Conservation (phyloP, 2,113 vertebrate species). For the Nycticorax nycticorax region DNA sequence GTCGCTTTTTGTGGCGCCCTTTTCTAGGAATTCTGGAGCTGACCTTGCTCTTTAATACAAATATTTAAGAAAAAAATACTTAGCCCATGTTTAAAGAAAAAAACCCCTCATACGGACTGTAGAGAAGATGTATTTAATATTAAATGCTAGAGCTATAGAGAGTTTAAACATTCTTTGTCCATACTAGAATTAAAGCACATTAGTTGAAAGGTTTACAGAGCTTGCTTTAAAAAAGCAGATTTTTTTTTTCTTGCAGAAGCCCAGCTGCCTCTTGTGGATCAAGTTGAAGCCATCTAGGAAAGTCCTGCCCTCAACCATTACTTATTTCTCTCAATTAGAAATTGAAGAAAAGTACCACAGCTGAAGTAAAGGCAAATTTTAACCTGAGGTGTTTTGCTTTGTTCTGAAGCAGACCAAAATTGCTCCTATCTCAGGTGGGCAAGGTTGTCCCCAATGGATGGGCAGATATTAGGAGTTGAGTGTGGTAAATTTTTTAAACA, state of each 20-base stretch:
- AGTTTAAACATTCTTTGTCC: background rate
- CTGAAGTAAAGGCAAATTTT: background rate
- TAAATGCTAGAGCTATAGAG: background rate
- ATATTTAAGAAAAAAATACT: background rate
- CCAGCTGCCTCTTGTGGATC: background rate
- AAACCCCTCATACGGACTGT: background rate
- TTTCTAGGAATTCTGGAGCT: background rate
- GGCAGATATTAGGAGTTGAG: background rate
- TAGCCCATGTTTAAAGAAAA: background rate
- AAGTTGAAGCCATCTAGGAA: background rate
- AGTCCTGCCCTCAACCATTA: background rate
- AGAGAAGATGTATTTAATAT: background rate
- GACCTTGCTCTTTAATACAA: background rate
- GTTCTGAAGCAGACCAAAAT: background rate
- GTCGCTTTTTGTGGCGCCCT: background rate
- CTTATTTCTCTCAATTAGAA: background rate
- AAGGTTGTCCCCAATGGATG: background rate
- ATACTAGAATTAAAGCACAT: background rate
- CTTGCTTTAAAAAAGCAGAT: background rate
- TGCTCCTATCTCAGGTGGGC: background rate
- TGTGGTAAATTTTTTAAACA: background rate
- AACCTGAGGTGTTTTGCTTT: background rate
- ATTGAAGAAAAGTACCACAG: background rate
- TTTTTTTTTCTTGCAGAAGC: background rate
- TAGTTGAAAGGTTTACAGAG: background rate